Conservation (phyloP, 2,113 vertebrate species). For the Silurus asotus region DNA sequence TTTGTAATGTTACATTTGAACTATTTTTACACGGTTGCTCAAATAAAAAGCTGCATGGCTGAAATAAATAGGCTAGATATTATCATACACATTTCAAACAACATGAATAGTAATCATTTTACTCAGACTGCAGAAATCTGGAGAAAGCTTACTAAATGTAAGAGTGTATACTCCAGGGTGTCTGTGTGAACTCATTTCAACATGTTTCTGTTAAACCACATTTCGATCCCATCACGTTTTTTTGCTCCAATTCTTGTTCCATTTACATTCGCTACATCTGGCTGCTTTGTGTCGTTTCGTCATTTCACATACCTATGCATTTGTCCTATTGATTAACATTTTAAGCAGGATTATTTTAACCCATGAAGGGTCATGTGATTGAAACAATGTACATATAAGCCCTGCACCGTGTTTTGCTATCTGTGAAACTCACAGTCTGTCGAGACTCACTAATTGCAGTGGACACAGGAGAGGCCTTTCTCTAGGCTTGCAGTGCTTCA, state of each 20-base stretch:
- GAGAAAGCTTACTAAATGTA: not conserved
- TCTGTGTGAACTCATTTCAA: not conserved
- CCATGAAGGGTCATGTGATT: not conserved
- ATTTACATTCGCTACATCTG: conserved; percentile 11
- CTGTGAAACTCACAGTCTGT: not conserved
- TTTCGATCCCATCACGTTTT: not conserved
- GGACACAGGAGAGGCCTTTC: conserved; percentile 14
- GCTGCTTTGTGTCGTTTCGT: not conserved
- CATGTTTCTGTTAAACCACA: not conserved
- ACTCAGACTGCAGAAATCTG: not conserved
- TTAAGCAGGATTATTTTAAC: conserved; percentile 29
- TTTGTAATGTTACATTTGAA: too few species aligned
- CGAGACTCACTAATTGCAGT: not conserved
- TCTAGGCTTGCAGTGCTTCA: conserved; percentile 35
- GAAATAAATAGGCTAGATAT: not conserved
- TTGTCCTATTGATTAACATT: conserved; percentile 24
- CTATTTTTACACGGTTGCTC: too few species aligned
- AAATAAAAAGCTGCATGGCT: not conserved
- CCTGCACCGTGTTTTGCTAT: not conserved
- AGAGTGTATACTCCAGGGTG: not conserved
- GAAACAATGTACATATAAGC: not conserved
- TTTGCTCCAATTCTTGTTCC: too few species aligned
- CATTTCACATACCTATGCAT: not conserved
- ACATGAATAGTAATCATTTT: not conserved
- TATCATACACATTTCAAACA: not conserved